Conservation (phyloP, 2,888 invertebrate species). For the Drosophila maculinotata region DNA sequence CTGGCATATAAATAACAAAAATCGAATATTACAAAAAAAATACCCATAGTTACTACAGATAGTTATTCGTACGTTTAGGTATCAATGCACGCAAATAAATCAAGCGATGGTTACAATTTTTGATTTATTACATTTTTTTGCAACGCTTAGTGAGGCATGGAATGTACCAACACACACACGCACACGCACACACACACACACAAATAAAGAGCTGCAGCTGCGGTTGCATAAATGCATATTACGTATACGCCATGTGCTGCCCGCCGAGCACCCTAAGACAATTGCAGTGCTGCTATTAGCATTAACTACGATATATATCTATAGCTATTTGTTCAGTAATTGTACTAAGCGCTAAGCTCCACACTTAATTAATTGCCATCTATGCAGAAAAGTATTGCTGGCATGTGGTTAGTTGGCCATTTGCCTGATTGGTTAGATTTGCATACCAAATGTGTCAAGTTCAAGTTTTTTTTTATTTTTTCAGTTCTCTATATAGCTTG, state of each 20-base stretch:
- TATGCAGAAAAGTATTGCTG: constrained; percentile 23
- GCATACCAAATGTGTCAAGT: constrained; percentile 67
- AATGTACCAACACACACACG: constrained; percentile 18
- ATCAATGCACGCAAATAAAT: constrained; percentile 54
- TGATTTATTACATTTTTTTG: constrained; percentile 51
- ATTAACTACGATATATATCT: constrained; percentile 1
- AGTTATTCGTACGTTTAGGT: constrained; percentile 26
- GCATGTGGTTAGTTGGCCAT: constrained; percentile 15
- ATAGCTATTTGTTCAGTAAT: not conserved
- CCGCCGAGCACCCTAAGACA: constrained; percentile 18
- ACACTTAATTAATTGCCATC: constrained; percentile 30
- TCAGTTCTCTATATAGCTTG: not conserved
- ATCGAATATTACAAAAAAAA: not conserved
- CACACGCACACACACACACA: constrained; percentile 10
- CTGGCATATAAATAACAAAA: constrained; percentile 35
- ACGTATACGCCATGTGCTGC: constrained; percentile 54
- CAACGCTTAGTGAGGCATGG: constrained; percentile 42
- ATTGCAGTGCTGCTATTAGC: constrained; percentile 23
- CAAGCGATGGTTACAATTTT: constrained; percentile 31
- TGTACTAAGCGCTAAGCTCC: not conserved
- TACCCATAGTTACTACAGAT: constrained; percentile 19
- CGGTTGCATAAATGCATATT: constrained; percentile 48
- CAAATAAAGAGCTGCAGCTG: constrained; percentile 16
- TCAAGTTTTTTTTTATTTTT: constrained; percentile 30
- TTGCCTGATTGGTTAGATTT: constrained; percentile 38